These are phyloP conservation scores for Amphimedon queenslandica DNA, from an alignment of 37 sponge, comb jelly and placozoan genomes.

Conservation along the genomic window DNA sequence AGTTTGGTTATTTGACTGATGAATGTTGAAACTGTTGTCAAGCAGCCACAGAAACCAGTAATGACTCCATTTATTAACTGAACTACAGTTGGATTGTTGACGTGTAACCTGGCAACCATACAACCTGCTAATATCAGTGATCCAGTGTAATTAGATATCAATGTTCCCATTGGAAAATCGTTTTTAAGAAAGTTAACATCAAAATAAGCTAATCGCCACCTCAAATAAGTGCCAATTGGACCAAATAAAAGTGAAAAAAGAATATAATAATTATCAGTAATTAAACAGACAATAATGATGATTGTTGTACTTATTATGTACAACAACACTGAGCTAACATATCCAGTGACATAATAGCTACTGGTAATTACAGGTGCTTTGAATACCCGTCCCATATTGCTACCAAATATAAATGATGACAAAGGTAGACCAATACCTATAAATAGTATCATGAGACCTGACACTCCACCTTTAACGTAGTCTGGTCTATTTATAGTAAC, in stretches of 20 bases:
- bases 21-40: slow-evolving; percentile 71
- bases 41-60: slow-evolving; percentile 62
- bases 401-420: slow-evolving; percentile 35
- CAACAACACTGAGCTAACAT: not conserved
- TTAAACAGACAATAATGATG: slow-evolving; percentile 1
- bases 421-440: slow-evolving; percentile 46
- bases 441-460: slow-evolving; percentile 37
- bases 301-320: slow-evolving; percentile 17
- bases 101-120: not conserved
- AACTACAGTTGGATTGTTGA: not conserved
- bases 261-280: slow-evolving; percentile 6
- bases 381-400: not conserved
- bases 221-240: slow-evolving; percentile 28
- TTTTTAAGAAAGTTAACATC: slow-evolving; percentile 6
- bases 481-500: not conserved
- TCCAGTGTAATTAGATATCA: slow-evolving; percentile 41
- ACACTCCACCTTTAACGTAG: slow-evolving; percentile 20
- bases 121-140: slow-evolving; percentile 27
- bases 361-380: not conserved
- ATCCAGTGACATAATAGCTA: not conserved
- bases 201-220: slow-evolving; percentile 51
- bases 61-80: slow-evolving; percentile 14
- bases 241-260: slow-evolving; percentile 36
- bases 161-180: slow-evolving; percentile 54
- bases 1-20: slow-evolving; percentile 29